phyloP scores from a whole-genome alignment of 2,113 vertebrate genomes.

The Passerina amoena region DNA sequence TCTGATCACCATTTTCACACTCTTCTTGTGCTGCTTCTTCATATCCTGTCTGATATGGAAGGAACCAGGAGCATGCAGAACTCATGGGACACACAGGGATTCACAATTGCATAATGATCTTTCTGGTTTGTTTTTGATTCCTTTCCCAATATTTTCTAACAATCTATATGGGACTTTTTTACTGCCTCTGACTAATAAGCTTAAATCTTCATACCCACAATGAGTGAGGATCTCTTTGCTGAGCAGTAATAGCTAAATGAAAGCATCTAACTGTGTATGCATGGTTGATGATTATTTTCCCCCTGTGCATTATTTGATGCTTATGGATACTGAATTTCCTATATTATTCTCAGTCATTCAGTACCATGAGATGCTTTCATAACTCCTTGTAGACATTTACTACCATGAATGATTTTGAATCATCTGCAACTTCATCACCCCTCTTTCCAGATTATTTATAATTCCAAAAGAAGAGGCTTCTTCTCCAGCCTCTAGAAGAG shows the following conservation, averaged over 20 bases:
- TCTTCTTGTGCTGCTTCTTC: neutral
- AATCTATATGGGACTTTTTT: neutral
- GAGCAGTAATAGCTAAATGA: neutral
- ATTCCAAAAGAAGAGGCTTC: neutral
- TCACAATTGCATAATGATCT: neutral
- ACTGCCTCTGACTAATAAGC: neutral
- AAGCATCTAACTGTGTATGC: neutral
- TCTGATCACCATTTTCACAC: neutral
- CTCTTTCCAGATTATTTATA: neutral
- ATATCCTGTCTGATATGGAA: neutral
- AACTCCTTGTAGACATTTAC: neutral
- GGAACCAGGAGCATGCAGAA: rapidly evolving
- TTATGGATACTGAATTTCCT: neutral
- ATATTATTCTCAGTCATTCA: neutral
- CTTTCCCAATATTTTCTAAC: neutral
- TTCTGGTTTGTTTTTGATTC: neutral
- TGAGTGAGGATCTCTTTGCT: neutral
- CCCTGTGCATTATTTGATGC: neutral
- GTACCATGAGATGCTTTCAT: neutral
- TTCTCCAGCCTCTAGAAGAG: neutral
- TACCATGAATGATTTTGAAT: neutral
- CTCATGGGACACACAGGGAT: neutral
- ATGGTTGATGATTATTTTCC: neutral
- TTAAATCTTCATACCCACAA: neutral
- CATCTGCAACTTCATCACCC: neutral